These are phyloP conservation scores for Nettapus auritus DNA, from an alignment of 2,113 vertebrate species.

Conservation along the genomic window DNA sequence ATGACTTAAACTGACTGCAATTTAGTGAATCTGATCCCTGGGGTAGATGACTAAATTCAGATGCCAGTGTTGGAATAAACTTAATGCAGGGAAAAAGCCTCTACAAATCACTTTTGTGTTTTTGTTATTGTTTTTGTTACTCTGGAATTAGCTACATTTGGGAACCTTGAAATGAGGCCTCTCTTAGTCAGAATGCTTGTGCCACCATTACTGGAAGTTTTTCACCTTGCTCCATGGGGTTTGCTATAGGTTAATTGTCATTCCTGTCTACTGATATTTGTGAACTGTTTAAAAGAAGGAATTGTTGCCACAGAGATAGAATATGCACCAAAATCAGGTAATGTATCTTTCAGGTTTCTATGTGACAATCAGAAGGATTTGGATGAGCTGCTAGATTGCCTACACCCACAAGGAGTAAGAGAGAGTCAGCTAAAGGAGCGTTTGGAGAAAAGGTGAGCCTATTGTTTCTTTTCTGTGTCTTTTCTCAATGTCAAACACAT, in stretches of 20 bases:
- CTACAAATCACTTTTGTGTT: neutral
- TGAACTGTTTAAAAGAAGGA: neutral
- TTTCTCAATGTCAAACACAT: neutral
- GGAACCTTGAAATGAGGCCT: neutral
- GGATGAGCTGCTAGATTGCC: constrained; percentile 88
- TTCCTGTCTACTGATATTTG: neutral
- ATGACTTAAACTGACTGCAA: neutral
- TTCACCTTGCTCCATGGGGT: neutral
- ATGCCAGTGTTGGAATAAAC: neutral
- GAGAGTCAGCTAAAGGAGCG: constrained; percentile 91
- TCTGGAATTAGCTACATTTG: neutral
- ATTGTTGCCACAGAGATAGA: neutral
- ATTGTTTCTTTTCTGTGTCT: neutral
- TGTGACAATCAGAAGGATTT: constrained; percentile 90
- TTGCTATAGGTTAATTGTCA: neutral
- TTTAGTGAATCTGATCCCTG: neutral
- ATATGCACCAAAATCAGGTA: too few relatives aligned
- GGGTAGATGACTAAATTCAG: neutral
- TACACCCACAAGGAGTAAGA: constrained; percentile 92
- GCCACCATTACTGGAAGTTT: neutral
- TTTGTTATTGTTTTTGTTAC: neutral
- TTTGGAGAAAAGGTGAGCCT: constrained; percentile 85
- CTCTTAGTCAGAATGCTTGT: neutral
- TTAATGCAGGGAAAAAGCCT: neutral
- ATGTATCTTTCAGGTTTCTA: constrained; percentile 84